Conservation (phyloP, 2,113 vertebrate genomes). For the Falcunculus frontatus region DNA sequence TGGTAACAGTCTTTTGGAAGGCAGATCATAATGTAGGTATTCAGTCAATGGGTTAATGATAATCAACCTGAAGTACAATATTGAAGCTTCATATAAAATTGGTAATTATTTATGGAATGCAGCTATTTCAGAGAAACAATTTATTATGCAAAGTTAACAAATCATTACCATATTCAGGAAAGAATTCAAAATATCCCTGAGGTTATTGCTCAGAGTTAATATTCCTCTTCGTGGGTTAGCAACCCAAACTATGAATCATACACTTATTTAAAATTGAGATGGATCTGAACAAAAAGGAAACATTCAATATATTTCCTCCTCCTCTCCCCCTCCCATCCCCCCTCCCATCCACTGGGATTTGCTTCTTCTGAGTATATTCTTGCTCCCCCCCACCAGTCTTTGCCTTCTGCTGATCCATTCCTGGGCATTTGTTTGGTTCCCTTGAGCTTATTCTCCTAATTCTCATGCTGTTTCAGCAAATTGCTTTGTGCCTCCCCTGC, state of each 20-base stretch:
- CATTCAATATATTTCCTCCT: constrained; percentile 56
- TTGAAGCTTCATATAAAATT: not conserved
- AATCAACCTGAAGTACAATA: not conserved
- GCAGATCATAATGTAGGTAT: not conserved
- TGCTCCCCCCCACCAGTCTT: constrained; percentile 62
- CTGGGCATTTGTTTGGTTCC: constrained; percentile 64
- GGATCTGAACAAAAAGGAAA: constrained; percentile 57
- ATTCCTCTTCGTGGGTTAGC: constrained; percentile 19
- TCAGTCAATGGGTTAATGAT: not conserved
- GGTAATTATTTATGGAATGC: constrained; percentile 19
- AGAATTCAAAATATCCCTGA: constrained; percentile 10
- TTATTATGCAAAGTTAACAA: constrained; percentile 43
- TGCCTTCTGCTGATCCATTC: constrained; percentile 70
- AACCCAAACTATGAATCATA: constrained; percentile 46
- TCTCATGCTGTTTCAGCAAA: constrained; percentile 66
- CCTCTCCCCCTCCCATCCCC: not conserved
- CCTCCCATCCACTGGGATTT: constrained; percentile 60
- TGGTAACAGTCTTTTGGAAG: constrained; percentile 29
- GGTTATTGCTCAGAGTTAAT: constrained; percentile 42
- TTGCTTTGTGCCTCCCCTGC: constrained; percentile 65
- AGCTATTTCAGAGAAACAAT: constrained; percentile 16
- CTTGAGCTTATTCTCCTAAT: constrained; percentile 70
- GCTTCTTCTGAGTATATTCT: constrained; percentile 68
- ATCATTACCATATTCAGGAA: constrained; percentile 41
- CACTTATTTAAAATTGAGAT: constrained; percentile 4